phyloP scores from a whole-genome alignment of 2,888 invertebrate genomes.

The Spisula solida region DNA sequence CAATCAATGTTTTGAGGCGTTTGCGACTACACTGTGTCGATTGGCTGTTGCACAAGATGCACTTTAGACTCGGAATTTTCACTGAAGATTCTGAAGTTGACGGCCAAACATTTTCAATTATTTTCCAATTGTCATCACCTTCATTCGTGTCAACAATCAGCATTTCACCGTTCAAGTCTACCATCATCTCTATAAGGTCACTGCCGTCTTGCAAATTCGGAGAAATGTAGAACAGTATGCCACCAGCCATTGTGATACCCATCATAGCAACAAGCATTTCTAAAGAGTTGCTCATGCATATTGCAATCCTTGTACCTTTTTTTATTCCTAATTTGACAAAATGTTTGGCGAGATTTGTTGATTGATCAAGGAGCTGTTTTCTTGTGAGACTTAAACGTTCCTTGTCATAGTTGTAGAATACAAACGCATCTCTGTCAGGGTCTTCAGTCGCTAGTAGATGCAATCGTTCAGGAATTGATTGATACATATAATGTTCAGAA shows the following conservation, averaged over 20 bases:
- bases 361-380: slow-evolving; percentile 42
- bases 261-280: slow-evolving; percentile 50
- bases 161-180: slow-evolving; percentile 29
- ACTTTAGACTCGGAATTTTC: slow-evolving; percentile 41
- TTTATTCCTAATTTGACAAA: slow-evolving; percentile 54
- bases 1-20: neutral
- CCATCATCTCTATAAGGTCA: slow-evolving; percentile 54
- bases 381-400: slow-evolving; percentile 46
- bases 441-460: slow-evolving; percentile 50
- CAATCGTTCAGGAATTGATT: slow-evolving; percentile 54
- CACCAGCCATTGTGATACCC: slow-evolving; percentile 57
- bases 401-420: slow-evolving; percentile 50
- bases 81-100: neutral
- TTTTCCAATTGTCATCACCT: slow-evolving; percentile 54
- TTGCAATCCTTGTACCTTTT: slow-evolving; percentile 46
- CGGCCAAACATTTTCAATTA: slow-evolving; percentile 56
- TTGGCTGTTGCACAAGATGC: slow-evolving; percentile 49
- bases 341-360: slow-evolving; percentile 37
- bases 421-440: slow-evolving; percentile 60
- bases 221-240: slow-evolving; percentile 47
- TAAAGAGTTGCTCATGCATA: slow-evolving; percentile 66
- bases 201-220: slow-evolving; percentile 63
- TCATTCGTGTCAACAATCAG: slow-evolving; percentile 46
- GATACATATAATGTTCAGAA: slow-evolving; percentile 51
- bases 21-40: neutral